phyloP scores from a whole-genome alignment of 2,113 vertebrate species.

The Dicerorhinus sumatrensis region DNA sequence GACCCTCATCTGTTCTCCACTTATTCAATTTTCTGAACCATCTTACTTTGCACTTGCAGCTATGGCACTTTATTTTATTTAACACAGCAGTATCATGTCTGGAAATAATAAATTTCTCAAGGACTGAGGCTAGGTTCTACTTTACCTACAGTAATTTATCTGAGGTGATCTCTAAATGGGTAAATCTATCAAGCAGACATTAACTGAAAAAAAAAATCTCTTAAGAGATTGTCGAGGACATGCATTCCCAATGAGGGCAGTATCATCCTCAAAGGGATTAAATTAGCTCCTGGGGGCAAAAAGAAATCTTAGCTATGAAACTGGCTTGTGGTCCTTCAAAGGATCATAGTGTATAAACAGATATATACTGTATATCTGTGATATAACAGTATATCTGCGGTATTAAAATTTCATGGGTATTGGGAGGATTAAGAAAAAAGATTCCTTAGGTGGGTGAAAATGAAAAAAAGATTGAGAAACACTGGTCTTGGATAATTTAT shows the following conservation, averaged over 20 bases:
- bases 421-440: not conserved
- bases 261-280: not conserved
- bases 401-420: not conserved
- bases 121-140: not conserved
- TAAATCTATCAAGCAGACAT: not conserved
- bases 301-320: not conserved
- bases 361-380: not conserved
- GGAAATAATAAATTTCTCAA: conserved; percentile 29
- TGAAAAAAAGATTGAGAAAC: not conserved
- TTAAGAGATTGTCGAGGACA: not conserved
- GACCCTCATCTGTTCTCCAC: not conserved
- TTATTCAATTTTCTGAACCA: not conserved
- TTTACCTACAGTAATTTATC: not conserved
- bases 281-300: not conserved
- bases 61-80: conserved; percentile 44
- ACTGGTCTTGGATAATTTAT: not conserved
- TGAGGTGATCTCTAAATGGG: conserved; percentile 13
- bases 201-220: conserved; percentile 9
- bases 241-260: not conserved
- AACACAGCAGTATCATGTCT: not conserved
- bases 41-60: not conserved
- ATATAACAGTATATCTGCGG: not conserved
- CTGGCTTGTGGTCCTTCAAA: not conserved
- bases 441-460: not conserved
- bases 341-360: not conserved